Percentiles rank a stretch among this genome's conserved stretches.
phyloP scores from a whole-genome alignment of 1,140 invertebrate genomes.

The Magallana gigas region DNA sequence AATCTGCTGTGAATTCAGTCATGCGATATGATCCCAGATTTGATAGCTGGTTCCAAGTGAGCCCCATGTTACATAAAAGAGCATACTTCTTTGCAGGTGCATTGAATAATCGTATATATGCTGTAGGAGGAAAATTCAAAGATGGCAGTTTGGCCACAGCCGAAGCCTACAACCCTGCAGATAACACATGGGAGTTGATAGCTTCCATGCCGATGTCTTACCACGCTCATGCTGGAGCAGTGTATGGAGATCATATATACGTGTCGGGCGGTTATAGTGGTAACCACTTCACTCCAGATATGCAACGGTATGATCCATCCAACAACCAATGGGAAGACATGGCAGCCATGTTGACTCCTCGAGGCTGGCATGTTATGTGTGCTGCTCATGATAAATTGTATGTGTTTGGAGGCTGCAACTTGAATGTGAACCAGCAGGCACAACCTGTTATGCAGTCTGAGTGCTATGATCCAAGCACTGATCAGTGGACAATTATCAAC shows the following conservation, averaged over 20 bases:
- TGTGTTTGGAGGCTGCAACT: conserved; percentile 85
- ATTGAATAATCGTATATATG: conserved; percentile 75
- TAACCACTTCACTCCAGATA: conserved; percentile 78
- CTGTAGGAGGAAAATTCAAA: conserved; percentile 78
- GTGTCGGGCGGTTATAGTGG: conserved; percentile 79
- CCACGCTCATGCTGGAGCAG: conserved; percentile 79
- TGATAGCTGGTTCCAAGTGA: conserved; percentile 78
- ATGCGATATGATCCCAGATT: conserved; percentile 78
- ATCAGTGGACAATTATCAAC: conserved; percentile 85
- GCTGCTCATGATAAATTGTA: conserved; percentile 85
- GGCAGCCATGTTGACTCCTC: conserved; percentile 77
- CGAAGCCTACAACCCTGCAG: conserved; percentile 77
- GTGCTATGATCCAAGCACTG: conserved; percentile 84
- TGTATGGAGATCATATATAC: conserved; percentile 77
- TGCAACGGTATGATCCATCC: conserved; percentile 77
- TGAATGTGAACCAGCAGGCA: conserved; percentile 85
- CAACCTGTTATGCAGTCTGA: conserved; percentile 86
- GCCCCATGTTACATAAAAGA: conserved; percentile 78
- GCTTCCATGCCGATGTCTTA: conserved; percentile 77
- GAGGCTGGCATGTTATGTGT: conserved; percentile 80
- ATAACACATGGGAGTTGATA: conserved; percentile 77
- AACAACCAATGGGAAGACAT: conserved; percentile 78
- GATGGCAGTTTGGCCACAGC: conserved; percentile 78
- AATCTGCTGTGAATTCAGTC: conserved; percentile 79
- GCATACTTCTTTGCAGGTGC: conserved; percentile 79